Conservation (phyloP, 2,113 vertebrate species). For the Blennius ocellaris region DNA sequence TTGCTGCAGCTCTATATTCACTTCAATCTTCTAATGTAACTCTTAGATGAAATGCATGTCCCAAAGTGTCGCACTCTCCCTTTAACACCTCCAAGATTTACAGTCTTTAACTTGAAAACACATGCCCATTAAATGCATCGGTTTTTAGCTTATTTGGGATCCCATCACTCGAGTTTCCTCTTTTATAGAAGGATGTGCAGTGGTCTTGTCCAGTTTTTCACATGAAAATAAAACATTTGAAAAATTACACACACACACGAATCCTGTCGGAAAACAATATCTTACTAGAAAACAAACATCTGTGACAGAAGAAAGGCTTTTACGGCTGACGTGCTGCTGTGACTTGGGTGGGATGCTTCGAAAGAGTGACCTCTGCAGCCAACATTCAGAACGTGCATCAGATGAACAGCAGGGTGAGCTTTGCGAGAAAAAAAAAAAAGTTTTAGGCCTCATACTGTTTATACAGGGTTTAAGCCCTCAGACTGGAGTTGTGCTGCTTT, state of each 20-base stretch:
- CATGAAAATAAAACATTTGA: constrained; percentile 51
- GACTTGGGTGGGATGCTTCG: constrained; percentile 2
- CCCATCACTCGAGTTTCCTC: constrained; percentile 45
- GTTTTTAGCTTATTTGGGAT: constrained; percentile 70
- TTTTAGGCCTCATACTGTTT: constrained; percentile 55
- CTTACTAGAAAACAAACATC: constrained; percentile 31
- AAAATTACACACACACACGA: constrained; percentile 42
- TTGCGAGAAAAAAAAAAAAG: not conserved
- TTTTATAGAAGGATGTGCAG: constrained; percentile 63
- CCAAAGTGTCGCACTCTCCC: not conserved
- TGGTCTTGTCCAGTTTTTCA: constrained; percentile 82
- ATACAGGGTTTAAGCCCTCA: constrained; percentile 42
- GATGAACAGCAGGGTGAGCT: constrained; percentile 32
- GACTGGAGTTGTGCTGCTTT: constrained; percentile 54
- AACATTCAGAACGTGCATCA: constrained; percentile 56
- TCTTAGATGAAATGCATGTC: not conserved
- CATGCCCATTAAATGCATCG: constrained; percentile 16
- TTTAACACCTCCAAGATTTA: constrained; percentile 32
- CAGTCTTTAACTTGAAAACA: constrained; percentile 14
- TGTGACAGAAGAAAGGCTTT: constrained; percentile 58
- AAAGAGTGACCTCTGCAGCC: constrained; percentile 17
- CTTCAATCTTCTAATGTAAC: not conserved
- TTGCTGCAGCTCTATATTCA: too few relatives aligned
- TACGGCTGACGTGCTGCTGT: constrained; percentile 37
- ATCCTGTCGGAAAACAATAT: constrained; percentile 47